Base-by-base conservation (phyloP, 2,888 invertebrate genomes). In the Dynastes hyllus region DNA sequence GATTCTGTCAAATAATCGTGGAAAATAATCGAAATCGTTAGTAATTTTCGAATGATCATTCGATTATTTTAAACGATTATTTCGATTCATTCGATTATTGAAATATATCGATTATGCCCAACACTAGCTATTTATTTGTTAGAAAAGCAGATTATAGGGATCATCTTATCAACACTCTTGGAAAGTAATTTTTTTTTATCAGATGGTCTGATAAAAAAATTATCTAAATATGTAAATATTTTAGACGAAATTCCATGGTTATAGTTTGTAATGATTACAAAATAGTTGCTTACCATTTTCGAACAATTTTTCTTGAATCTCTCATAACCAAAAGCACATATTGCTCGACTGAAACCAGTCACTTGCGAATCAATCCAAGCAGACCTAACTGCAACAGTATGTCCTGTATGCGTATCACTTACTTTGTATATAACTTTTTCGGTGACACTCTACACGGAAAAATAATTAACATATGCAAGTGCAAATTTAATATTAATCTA, bases 311-410 rank as follows among this genome's bases (percentile, higher is more conserved):
- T 95, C 86, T 94, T 94, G 89, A 97, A 98, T 81, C 97, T 91
- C 80, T 97, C 97, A 82, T 96, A 90, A 1, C 97, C 98, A 89
- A 97, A 98, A 5, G 95, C 95, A 82, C 97, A 94, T 83, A 98
- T 96, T 5, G 97, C 95, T 78, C 95, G 90, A 51, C 96, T 94
- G 87, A 98, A 95, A 45, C 97, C 98, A 88, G 93, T 94, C 70
- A 98, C 93, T 86, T 95, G 94, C 1, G 97, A 97, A 86, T 95
- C 95, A 80, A 98, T 94, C 94, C 97, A 97, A 0, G 97, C 97
- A 1, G 95, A 93, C 78, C 97, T 92, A 40, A 92, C 90, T 29
- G 96, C 96, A 50, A 95, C 89, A 1, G 97, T 97, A 90, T 93
- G 94, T 2, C 92, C 92, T 0, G 91, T 90, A 87, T 93, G 92